These are phyloP conservation scores for Caenorhabditis sp. DNA, from an alignment of 2,888 invertebrate genomes.

Conservation along the genomic window DNA sequence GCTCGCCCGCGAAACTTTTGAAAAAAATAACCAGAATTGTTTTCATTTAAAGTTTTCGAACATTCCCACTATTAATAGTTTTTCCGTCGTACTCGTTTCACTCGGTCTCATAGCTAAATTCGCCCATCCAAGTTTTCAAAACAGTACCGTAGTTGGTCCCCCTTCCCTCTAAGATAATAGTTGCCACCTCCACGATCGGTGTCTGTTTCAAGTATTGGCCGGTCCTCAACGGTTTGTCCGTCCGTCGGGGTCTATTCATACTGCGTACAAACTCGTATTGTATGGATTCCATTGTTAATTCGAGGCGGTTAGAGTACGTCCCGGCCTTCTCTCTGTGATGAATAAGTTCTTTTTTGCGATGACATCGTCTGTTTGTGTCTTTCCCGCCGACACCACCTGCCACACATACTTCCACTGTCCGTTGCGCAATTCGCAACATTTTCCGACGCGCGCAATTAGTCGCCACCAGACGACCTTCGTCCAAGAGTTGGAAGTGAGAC, in stretches of 20 bases:
- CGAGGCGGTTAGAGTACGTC: constrained; percentile 11
- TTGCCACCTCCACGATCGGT: constrained; percentile 8
- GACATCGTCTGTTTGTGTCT: constrained; percentile 10
- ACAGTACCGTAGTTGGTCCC: background rate
- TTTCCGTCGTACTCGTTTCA: too few species aligned
- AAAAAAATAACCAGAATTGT: too few species aligned
- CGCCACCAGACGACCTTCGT: constrained; percentile 21
- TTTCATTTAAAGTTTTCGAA: too few species aligned
- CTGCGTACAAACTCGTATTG: constrained; percentile 26
- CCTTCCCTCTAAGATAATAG: background rate
- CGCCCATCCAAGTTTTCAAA: constrained; percentile 1
- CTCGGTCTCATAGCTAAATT: too few species aligned
- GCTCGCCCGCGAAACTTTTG: too few species aligned
- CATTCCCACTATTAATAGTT: too few species aligned
- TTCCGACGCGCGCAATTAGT: constrained; percentile 28
- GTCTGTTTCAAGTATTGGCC: constrained; percentile 37
- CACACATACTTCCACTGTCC: constrained; percentile 10
- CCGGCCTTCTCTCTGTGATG: constrained; percentile 3
- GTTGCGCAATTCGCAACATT: constrained; percentile 47
- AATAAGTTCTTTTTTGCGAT: constrained; percentile 23
- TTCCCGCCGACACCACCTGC: constrained; percentile 8
- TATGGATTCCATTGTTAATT: constrained; percentile 41
- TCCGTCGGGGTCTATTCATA: constrained; percentile 24
- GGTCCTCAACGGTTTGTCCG: background rate
- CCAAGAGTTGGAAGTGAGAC: constrained; percentile 13